Conservation (phyloP, 2,113 vertebrate genomes). For the Collichthys lucidus region DNA sequence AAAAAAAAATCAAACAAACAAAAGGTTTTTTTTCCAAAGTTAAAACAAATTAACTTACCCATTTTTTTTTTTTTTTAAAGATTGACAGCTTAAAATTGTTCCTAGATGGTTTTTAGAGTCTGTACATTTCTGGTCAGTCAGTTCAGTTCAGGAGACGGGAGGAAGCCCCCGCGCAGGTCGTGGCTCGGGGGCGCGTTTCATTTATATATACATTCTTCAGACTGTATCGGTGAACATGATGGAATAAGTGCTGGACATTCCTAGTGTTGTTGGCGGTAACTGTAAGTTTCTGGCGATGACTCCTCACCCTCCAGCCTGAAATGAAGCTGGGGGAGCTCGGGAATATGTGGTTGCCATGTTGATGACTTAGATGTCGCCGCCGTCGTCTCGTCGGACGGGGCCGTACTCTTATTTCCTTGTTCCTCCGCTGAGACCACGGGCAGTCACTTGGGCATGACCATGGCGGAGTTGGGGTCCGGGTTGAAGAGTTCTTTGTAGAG, state of each 20-base stretch:
- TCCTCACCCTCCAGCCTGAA: conserved; percentile 52
- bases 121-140: conserved; percentile 89
- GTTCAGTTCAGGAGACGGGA: conserved; percentile 73
- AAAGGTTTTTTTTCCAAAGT: conserved; percentile 65
- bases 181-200: conserved; percentile 83
- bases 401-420: conserved; percentile 46
- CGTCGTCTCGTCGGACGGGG: conserved; percentile 31
- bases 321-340: conserved; percentile 46
- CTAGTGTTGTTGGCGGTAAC: conserved; percentile 93
- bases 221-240: conserved; percentile 99
- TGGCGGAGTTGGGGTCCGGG: conserved; percentile 92
- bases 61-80: conserved; percentile 72
- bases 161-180: conserved; percentile 84
- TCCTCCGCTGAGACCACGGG: conserved; percentile 61
- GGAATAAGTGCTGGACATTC: conserved; percentile 99
- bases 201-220: conserved; percentile 99
- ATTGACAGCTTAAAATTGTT: conserved; percentile 82
- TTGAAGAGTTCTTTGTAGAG: conserved; percentile 99
- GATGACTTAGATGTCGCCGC: conserved; percentile 31
- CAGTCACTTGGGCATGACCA: conserved; percentile 94
- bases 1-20: conserved; percentile 59
- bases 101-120: conserved; percentile 81
- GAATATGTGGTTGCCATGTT: conserved; percentile 58
- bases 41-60: conserved; percentile 85
- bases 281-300: conserved; percentile 70